Evolutionary conservation across 2,888 invertebrate genomes (phyloP).

Genomic region (Acrobasis repandana): DNA sequence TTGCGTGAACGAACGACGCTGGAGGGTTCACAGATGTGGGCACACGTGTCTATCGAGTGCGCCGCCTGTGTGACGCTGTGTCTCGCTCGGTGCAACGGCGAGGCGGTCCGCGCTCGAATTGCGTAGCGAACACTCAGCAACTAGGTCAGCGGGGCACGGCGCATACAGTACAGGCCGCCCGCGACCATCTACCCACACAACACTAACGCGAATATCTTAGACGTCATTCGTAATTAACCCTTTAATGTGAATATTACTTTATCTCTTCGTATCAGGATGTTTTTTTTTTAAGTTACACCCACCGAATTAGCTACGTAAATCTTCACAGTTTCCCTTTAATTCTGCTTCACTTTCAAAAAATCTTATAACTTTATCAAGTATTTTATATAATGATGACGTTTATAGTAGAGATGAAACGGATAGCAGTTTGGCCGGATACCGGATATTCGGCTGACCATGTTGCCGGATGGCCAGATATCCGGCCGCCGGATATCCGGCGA

Average conservation of each 20-base stretch:
- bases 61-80: slow-evolving; percentile 31
- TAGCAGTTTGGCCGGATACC: too few species aligned
- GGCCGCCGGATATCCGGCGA: too few species aligned
- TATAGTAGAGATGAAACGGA: too few species aligned
- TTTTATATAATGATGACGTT: too few species aligned
- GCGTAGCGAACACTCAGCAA: slow-evolving; percentile 76
- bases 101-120: slow-evolving; percentile 75
- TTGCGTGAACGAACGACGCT: neutral
- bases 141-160: slow-evolving; percentile 78
- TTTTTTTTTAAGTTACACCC: too few species aligned
- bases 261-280: neutral
- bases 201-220: slow-evolving; percentile 41
- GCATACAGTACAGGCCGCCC: slow-evolving; percentile 50
- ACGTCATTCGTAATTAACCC: slow-evolving; percentile 30
- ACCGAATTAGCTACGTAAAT: too few species aligned
- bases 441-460: too few species aligned
- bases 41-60: slow-evolving; percentile 16
- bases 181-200: slow-evolving; percentile 44
- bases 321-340: too few species aligned
- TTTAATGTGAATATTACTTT: neutral
- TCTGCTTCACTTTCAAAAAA: too few species aligned
- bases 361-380: too few species aligned
- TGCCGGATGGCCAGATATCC: too few species aligned
- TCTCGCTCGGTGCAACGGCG: slow-evolving; percentile 42
- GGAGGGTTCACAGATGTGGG: slow-evolving; percentile 2